Percentiles rank a stretch among this genome's conserved stretches.
Evolutionary conservation across 1,140 invertebrate genomes (phyloP).

Genomic region (Wasmannia auropunctata): DNA sequence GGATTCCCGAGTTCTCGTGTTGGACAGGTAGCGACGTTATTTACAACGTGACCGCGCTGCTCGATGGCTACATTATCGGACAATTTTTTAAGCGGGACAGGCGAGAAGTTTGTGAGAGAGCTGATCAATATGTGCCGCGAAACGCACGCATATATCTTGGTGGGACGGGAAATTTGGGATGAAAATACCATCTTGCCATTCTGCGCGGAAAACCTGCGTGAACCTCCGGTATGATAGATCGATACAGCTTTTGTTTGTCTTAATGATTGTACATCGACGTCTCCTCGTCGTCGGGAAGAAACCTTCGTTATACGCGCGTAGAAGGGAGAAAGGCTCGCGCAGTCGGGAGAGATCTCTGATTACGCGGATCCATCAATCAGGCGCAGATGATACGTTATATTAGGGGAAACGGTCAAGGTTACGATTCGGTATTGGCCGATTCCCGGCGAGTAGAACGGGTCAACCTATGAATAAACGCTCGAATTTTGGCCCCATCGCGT

Average conservation of each 20-base stretch:
- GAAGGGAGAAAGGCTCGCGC: neutral
- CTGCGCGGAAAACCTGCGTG: no score
- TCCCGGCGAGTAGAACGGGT: conserved; percentile 30
- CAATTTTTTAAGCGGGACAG: neutral
- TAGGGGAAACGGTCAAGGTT: conserved; percentile 66
- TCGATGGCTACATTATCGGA: conserved; percentile 13
- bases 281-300: neutral
- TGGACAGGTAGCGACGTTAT: neutral
- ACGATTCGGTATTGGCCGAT: conserved; percentile 41
- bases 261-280: neutral
- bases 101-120: neutral
- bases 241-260: conserved; percentile 31
- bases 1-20: neutral
- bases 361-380: conserved; percentile 17
- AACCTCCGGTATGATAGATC: neutral
- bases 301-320: neutral
- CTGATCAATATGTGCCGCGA: conserved; percentile 29
- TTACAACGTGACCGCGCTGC: neutral
- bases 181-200: neutral
- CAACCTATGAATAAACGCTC: conserved; percentile 63
- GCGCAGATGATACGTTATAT: conserved; percentile 21
- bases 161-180: neutral
- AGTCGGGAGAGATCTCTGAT: conserved; percentile 14
- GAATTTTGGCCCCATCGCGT: conserved; percentile 38
- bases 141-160: neutral